phyloP scores from a whole-genome alignment of 2,113 vertebrate genomes.

The Tetrao urogallus region DNA sequence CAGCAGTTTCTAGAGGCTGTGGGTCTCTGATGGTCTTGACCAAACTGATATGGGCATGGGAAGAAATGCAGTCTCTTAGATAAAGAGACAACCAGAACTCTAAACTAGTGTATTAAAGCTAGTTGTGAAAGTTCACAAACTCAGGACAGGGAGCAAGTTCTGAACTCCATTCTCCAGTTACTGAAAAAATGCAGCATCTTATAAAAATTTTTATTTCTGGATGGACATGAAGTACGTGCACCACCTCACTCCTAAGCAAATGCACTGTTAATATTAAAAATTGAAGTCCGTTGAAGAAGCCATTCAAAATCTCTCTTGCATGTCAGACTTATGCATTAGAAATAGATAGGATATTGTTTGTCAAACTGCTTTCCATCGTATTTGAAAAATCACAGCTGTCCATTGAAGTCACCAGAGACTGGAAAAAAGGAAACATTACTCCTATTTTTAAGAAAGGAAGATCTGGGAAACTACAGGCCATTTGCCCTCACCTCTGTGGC shows the following conservation, averaged over 20 bases:
- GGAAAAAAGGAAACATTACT: no score
- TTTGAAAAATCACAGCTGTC: no score
- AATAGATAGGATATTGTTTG: fast-evolving
- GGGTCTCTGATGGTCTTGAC: not conserved
- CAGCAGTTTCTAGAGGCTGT: conserved; percentile 21
- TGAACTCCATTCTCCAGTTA: not conserved
- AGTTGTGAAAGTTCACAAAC: not conserved
- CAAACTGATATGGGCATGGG: not conserved
- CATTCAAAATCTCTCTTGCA: not conserved
- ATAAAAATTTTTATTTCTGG: not conserved
- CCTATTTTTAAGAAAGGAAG: no score
- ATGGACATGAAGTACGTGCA: not conserved
- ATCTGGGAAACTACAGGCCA: no score
- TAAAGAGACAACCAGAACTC: not conserved
- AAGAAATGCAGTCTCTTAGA: not conserved
- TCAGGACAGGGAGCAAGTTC: not conserved
- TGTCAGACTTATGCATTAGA: not conserved
- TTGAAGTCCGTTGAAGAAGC: not conserved
- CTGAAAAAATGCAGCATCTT: not conserved
- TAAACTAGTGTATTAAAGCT: not conserved
- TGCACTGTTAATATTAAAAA: not conserved
- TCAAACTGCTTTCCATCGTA: no score
- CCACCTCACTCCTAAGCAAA: not conserved
- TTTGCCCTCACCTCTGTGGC: no score
- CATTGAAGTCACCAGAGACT: no score